Evolutionary conservation across 2,113 vertebrate species (phyloP).

Genomic region (Zosterops japonicus): DNA sequence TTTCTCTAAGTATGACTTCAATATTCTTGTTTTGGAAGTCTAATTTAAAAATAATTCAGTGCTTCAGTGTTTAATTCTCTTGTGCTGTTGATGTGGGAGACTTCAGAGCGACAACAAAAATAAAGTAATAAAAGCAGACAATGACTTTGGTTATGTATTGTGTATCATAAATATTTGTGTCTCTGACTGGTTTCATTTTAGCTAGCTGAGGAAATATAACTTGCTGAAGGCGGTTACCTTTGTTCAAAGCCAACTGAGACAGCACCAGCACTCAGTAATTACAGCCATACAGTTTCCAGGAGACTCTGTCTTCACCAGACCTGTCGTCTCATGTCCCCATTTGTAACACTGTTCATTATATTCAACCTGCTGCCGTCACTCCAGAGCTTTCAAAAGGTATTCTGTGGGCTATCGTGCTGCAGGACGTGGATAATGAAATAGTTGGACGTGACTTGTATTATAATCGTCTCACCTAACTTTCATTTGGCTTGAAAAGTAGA

Average conservation of each 20-base stretch:
- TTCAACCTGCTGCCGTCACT: conserved; percentile 76
- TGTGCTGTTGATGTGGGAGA: conserved; percentile 39
- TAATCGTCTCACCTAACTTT: conserved; percentile 78
- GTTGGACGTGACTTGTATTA: conserved; percentile 80
- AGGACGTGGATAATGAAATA: conserved; percentile 83
- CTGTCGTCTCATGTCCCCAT: conserved; percentile 71
- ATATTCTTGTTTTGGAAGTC: conserved; percentile 1
- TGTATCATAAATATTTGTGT: conserved; percentile 70
- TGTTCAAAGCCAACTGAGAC: conserved; percentile 73
- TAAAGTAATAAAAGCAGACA: conserved; percentile 68
- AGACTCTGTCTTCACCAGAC: conserved; percentile 71
- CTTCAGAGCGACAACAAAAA: conserved; percentile 59
- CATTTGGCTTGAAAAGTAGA: conserved; percentile 77
- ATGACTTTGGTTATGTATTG: conserved; percentile 58
- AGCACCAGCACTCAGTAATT: conserved; percentile 72
- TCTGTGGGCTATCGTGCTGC: conserved; percentile 80
- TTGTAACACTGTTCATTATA: conserved; percentile 81
- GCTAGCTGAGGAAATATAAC: conserved; percentile 69
- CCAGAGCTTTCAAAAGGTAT: conserved; percentile 81
- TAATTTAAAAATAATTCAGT: conserved; percentile 56
- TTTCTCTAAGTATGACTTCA: conserved; percentile 10
- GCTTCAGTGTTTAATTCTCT: conserved; percentile 53
- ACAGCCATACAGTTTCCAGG: conserved; percentile 72
- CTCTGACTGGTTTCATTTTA: conserved; percentile 70
- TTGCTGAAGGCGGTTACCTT: conserved; percentile 70